phyloP scores from a whole-genome alignment of 2,888 invertebrate species.

The Peribatodes rhomboidaria region DNA sequence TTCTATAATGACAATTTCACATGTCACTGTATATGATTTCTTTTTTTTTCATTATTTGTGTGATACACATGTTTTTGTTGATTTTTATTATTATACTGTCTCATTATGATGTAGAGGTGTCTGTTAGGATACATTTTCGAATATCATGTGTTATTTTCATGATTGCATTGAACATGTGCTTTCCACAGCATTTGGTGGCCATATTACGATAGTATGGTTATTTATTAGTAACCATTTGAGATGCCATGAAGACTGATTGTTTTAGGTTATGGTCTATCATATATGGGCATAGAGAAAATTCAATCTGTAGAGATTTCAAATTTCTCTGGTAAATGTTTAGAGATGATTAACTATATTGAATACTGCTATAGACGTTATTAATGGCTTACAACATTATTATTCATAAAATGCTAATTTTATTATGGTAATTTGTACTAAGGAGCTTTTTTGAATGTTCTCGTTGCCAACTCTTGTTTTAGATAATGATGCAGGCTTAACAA shows the following conservation, averaged over 20 bases:
- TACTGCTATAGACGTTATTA: background rate
- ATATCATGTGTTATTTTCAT: constrained; percentile 18
- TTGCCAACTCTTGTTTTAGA: constrained; percentile 1
- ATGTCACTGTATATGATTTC: constrained; percentile 15
- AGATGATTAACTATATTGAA: background rate
- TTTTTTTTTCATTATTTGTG: constrained; percentile 10
- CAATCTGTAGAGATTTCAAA: constrained; percentile 11
- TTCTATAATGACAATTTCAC: constrained; percentile 19
- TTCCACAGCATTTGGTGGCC: constrained; percentile 35
- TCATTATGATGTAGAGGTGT: constrained; percentile 17
- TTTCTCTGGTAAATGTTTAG: background rate
- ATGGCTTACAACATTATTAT: no score
- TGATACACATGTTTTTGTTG: constrained; percentile 9
- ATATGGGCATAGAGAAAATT: constrained; percentile 29
- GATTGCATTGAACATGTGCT: constrained; percentile 33
- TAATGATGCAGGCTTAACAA: constrained; percentile 11
- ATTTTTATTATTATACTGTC: constrained; percentile 8
- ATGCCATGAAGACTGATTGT: background rate
- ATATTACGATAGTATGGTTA: no score
- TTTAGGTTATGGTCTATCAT: constrained; percentile 17
- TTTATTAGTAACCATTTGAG: background rate
- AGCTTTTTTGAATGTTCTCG: constrained; percentile 22
- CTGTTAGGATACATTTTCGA: constrained; percentile 19
- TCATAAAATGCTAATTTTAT: no score
- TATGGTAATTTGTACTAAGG: no score